Evolutionary conservation across 2,888 invertebrate genomes (phyloP), one percentile per base, ranked within the genome.

Genomic region (Plebejus melissa): DNA sequence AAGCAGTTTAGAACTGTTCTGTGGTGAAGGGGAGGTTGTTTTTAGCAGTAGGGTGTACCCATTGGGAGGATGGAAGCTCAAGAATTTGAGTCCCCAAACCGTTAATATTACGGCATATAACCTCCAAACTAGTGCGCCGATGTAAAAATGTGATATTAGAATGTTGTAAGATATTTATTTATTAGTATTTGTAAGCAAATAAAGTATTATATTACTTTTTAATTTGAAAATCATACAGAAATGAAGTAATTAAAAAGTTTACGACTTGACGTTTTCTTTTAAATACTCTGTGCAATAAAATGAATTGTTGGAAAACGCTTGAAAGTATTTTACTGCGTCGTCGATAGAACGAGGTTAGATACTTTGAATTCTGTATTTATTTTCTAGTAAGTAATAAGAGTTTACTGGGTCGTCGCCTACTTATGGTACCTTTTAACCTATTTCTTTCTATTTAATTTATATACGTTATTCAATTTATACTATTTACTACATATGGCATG

Each of bases 1-100:
- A 13, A 80, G 80, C 50, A 79, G 79, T 9, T 7, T 80, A 7
- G 80, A 80, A 69, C 46, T 80, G 36, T 80, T 79, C 69, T 79
- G 77, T n/a, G 79, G 80, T 0, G 77, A 78, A 16, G 80, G 79
- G 11, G 80, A 80, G 50, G 78, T 78, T 16, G 77, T 77, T 22
- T 80, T 79, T 36, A 77, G 78, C 22, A 80, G 78, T 28, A 74
- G 77, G 60, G 50, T 76, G 1, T 77, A 74, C 11, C 75, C 77
- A 11, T 60, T 70, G 22, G 79, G 76, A 75, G 77, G 75, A 11
- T 75, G 74, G 75, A 69, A 28, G 57, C 46, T 71, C 11, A n/a
- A 11, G 22, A 71, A 71, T 41, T 46, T 46, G 22, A 71, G 71
- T 41, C 46, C 46, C 4, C 71, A 71, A 71, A 22, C 22, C 11